Base-by-base conservation (phyloP, 2,888 invertebrate genomes). In the Oxyteleia sp. region DNA sequence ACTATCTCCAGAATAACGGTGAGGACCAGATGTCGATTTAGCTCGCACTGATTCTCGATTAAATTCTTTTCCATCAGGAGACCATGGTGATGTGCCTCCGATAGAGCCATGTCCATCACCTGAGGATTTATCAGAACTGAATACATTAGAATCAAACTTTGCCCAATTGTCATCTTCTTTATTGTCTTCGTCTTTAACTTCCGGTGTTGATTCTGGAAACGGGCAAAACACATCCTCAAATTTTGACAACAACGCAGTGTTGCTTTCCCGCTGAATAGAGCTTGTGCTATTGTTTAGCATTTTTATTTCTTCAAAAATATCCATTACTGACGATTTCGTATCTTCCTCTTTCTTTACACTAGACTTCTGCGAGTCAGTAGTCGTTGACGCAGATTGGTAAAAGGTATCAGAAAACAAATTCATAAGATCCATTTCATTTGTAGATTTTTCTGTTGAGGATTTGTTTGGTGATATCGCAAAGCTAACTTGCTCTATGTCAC, bases 21-120 rank as follows among this genome's bases (percentile, higher is more conserved):
- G 92, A 87, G 68, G 88, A 85, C 69, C 93, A 93, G 93, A 94
- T 94, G 47, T 8, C 0, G 57, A 4, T 47, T 76, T 79, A 13
- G 13, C 4, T 41, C 61, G 55, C 18, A 71, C 26, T 11, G 76
- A 51, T 29, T 94, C 94, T 57, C 94, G 93, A 13, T 93, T 93
- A 64, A 94, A 94, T 84, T 96, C 95, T 64, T 95, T 95, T 0
- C 96, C 96, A 93, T 97, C 97, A 0, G 96, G 96, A 0, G 97
- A 97, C 95, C 96, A 97, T 0, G 96, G 96, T 0, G 97, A 96
- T 1, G 96, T 96, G 0, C 92, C 93, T 4, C 92, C 92, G 2
- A 92, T 85, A 8, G 91, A 92, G 4, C 88, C 90, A 4, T 89
- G 89, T 0, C 89, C 91, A 10, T 92, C 92, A 51, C 90, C 89